Conservation (phyloP, 2,113 vertebrate species). For the Ammospiza nelsoni region DNA sequence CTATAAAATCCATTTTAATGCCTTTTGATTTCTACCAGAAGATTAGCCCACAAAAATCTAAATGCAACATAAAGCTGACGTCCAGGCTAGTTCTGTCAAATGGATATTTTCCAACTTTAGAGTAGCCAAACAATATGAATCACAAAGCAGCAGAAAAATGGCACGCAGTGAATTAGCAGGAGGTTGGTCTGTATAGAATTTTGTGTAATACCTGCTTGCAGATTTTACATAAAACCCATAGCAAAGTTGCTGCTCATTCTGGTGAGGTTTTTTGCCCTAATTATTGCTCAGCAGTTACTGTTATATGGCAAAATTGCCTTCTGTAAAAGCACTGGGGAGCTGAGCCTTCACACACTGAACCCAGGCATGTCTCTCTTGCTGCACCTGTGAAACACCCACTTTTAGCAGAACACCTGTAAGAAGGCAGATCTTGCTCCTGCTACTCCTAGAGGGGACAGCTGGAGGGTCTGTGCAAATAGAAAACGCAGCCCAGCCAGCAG, state of each 20-base stretch:
- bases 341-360: background rate
- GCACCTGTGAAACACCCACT: background rate
- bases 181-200: background rate
- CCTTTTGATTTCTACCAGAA: constrained; percentile 21
- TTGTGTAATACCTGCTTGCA: background rate
- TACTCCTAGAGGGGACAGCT: background rate
- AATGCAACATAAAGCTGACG: constrained; percentile 32
- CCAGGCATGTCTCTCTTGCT: background rate
- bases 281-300: background rate
- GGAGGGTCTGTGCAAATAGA: background rate
- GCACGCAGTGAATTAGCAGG: background rate
- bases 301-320: background rate
- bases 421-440: background rate
- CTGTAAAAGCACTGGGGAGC: background rate
- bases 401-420: background rate
- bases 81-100: background rate
- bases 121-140: background rate
- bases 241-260: background rate
- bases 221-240: background rate
- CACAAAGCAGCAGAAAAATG: background rate
- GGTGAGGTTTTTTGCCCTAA: background rate
- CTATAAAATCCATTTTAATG: constrained; percentile 30
- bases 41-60: background rate
- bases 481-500: background rate
- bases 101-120: background rate